These are phyloP conservation scores for Myocastor coypus DNA, from an alignment of 2,113 vertebrate species.

Conservation along the genomic window DNA sequence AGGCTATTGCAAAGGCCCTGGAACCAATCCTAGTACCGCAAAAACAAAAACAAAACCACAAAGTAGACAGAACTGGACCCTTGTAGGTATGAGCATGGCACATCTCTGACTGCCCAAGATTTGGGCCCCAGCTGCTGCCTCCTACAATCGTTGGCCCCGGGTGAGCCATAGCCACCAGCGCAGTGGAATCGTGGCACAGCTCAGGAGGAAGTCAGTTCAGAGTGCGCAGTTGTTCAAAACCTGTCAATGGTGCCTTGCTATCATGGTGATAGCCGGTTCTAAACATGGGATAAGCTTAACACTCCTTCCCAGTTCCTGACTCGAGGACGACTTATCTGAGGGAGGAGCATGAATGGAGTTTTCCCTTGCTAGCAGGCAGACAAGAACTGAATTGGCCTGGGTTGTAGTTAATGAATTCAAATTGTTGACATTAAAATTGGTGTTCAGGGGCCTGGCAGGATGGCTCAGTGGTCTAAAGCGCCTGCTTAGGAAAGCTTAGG, in stretches of 20 bases:
- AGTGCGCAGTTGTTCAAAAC: not conserved
- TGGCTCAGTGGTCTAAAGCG: no score
- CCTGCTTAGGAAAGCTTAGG: no score
- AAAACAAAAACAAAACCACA: not conserved
- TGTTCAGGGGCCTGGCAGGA: no score
- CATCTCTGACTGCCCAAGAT: not conserved
- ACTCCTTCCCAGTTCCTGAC: not conserved
- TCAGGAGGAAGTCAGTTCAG: not conserved
- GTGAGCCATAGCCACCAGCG: not conserved
- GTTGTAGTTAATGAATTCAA: not conserved
- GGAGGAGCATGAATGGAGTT: not conserved
- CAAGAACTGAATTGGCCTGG: not conserved
- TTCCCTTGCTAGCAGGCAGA: not conserved
- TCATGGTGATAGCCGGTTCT: not conserved
- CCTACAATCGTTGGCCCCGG: not conserved
- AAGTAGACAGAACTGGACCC: not conserved
- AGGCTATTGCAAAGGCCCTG: not conserved
- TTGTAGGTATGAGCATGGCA: not conserved
- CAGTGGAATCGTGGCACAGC: not conserved
- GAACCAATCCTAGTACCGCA: not conserved
- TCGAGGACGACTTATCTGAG: not conserved
- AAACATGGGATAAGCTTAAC: not conserved
- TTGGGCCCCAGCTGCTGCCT: not conserved
- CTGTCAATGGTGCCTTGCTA: not conserved
- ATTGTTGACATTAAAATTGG: not conserved